These are phyloP conservation scores for Nipponia nippon DNA, from an alignment of 2,113 vertebrate species.

Conservation along the genomic window DNA sequence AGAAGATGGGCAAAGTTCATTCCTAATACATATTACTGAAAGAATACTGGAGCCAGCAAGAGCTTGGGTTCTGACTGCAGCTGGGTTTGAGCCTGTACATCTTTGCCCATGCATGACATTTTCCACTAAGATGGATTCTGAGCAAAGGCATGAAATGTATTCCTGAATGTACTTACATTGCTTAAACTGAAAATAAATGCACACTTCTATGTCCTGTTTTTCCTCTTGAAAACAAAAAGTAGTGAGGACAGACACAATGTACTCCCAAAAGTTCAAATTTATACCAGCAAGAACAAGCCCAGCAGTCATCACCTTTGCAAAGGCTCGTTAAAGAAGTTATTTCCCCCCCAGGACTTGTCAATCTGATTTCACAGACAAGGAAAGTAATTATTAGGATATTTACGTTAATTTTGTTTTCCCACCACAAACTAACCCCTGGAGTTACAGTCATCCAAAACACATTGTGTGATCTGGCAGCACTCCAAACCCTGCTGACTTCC, in stretches of 20 bases:
- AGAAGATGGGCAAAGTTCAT: neutral
- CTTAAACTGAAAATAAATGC: neutral
- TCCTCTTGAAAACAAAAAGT: neutral
- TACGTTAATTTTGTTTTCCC: constrained; percentile 19
- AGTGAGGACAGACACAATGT: neutral
- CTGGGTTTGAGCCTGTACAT: neutral
- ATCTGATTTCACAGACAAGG: constrained; percentile 14
- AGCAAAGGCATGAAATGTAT: neutral
- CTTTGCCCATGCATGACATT: neutral
- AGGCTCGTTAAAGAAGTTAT: neutral
- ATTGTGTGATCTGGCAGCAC: neutral
- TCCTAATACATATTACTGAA: neutral
- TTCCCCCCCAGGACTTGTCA: neutral
- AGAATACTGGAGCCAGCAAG: neutral
- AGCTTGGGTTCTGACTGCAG: neutral
- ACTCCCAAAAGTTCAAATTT: neutral
- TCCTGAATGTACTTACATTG: neutral
- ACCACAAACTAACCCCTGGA: neutral
- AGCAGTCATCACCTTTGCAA: neutral
- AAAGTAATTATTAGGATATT: constrained; percentile 28
- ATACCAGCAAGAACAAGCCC: neutral
- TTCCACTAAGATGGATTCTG: neutral
- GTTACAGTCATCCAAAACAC: neutral
- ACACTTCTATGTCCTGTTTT: neutral
- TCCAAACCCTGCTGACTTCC: neutral